These are phyloP conservation scores for Nyctereutes procyonoides DNA, from an alignment of 2,113 vertebrate genomes.

Conservation along the genomic window DNA sequence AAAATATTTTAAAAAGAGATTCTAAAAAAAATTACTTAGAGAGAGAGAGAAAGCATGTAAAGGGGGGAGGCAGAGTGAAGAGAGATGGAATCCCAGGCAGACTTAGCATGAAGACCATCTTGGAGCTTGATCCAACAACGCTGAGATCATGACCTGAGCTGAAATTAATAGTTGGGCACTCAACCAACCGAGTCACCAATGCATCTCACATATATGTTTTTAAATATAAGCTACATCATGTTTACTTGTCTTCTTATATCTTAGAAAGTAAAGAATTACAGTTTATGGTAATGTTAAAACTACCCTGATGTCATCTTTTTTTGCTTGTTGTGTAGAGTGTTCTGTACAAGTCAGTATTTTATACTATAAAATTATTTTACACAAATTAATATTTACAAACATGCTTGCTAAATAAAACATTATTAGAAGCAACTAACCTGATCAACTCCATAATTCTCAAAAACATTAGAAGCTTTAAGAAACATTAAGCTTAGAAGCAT, in stretches of 20 bases:
- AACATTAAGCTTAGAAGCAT: neutral
- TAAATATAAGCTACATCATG: neutral
- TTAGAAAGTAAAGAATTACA: neutral
- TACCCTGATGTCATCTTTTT: neutral
- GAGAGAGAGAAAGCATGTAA: neutral
- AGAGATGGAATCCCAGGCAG: neutral
- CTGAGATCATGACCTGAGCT: neutral
- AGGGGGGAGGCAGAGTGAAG: neutral
- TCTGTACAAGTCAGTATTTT: neutral
- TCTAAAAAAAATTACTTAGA: no score
- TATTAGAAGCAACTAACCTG: neutral
- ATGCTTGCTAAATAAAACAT: neutral
- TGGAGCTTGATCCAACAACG: neutral
- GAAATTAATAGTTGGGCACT: neutral
- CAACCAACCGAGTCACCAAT: neutral
- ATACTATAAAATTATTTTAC: neutral
- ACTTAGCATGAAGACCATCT: neutral
- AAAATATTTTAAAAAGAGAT: no score
- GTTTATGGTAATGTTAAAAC: neutral
- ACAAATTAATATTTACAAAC: slow-evolving; percentile 14
- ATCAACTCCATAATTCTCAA: neutral
- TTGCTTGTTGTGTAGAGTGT: neutral
- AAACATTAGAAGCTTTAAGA: neutral
- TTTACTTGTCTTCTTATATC: neutral
- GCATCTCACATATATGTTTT: neutral